These are phyloP conservation scores for Numenius phaeopus DNA, from an alignment of 2,797 vertebrate genomes.

Conservation along the genomic window DNA sequence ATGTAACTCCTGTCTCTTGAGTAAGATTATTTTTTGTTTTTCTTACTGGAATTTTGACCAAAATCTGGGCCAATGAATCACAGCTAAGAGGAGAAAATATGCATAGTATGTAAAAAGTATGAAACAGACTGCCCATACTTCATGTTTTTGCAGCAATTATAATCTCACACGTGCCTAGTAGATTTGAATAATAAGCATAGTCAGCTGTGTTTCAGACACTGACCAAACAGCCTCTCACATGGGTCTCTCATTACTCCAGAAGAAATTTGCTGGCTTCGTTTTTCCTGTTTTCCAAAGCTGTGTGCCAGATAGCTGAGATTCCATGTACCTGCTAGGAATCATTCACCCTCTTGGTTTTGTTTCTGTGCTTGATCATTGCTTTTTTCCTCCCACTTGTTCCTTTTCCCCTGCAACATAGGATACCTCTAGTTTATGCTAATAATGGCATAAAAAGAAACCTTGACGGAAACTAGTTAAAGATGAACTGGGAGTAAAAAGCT, in stretches of 20 bases:
- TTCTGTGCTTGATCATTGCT: background rate
- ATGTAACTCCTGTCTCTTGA: background rate
- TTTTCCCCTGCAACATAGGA: background rate
- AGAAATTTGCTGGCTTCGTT: slow-evolving; percentile 31
- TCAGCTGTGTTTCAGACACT: background rate
- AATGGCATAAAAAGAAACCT: background rate
- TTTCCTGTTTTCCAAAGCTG: slow-evolving; percentile 43
- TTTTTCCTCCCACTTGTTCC: background rate
- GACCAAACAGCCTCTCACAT: background rate
- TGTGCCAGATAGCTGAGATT: background rate
- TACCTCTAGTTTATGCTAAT: background rate
- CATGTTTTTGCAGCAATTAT: background rate
- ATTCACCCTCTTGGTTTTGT: background rate
- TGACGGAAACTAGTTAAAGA: background rate
- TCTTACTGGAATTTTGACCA: background rate
- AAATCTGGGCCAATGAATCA: background rate
- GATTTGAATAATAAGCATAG: background rate
- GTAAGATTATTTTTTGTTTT: background rate
- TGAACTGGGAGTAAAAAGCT: background rate
- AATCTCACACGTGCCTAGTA: background rate
- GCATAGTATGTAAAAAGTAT: no score
- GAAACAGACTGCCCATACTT: background rate
- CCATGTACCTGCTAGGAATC: background rate
- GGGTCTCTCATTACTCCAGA: background rate
- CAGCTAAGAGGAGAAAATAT: background rate